Evolutionary conservation across 2,113 vertebrate species (phyloP), one percentile per base, ranked within the genome.

Genomic region (Anhinga rufa): DNA sequence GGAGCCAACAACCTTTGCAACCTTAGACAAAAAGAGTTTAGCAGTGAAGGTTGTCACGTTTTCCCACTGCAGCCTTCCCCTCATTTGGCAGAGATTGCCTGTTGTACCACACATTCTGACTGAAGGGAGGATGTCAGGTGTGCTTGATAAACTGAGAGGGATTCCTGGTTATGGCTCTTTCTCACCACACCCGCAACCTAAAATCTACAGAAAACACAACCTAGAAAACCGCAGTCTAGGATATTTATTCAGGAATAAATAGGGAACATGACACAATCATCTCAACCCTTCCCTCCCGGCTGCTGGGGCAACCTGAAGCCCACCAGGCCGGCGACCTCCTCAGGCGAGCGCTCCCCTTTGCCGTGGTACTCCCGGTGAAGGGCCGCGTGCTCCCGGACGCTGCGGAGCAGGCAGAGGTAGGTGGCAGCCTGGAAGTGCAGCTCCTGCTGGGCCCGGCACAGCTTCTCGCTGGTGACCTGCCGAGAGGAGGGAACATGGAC

Each of bases 211-310:
- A 64, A 65, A 17, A 25, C 38, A 14, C 22, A 21, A 20, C 4
- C 10, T 3, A 22, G 18, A 40, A 40, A 66, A 17, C 17, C 2
- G 9, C 10, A 25, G 16, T 22, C 14, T 2, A 31, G 12, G 12
- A 2, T 6, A 26, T 90, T 96, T 97, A 92, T 85, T 88, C 17
- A 28, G 25, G 19, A 82, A 64, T 12, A 60, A 62, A 17, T 5
- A 31, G 0, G 3, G 4, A 26, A 17, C 19, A 1, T 9, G 4
- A 28, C 42, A 20, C 18, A 3, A 9, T 2, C 38, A 82, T 98
- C 98, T 98, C 98, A 99, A 90, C 99, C 99, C 94, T 99, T 99
- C 26, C 99, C 99, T 68, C 99, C 99, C 1, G 99, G 99, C 97
- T 99, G 99, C 16, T 95, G 98, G 25, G 99, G 99, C 94, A 99